Evolutionary conservation across 2,797 vertebrate species (phyloP).

Genomic region (Leuciscus waleckii): DNA sequence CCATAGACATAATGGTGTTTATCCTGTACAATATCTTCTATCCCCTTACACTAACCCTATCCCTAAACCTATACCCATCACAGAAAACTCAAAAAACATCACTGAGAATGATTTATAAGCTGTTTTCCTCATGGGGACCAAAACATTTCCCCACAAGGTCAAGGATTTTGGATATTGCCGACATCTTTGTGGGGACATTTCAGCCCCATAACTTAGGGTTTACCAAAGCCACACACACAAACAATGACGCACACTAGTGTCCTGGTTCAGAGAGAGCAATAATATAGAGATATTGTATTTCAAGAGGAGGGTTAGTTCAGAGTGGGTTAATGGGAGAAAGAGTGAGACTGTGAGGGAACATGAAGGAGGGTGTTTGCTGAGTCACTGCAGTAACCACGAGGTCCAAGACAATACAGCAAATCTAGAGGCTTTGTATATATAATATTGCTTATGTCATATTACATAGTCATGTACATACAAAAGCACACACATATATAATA

Average conservation of each 20-base stretch:
- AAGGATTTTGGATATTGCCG: too few relatives aligned
- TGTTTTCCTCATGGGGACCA: too few relatives aligned
- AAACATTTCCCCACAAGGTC: too few relatives aligned
- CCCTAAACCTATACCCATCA: too few relatives aligned
- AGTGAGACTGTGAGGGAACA: slow-evolving; percentile 4
- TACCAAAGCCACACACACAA: slow-evolving; percentile 22
- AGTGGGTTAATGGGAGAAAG: not conserved
- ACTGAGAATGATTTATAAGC: too few relatives aligned
- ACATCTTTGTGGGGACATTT: too few relatives aligned
- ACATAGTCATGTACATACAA: slow-evolving; percentile 12
- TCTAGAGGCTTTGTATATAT: not conserved
- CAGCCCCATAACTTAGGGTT: too few relatives aligned
- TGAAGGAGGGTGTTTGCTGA: slow-evolving; percentile 42
- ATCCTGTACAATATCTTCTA: too few relatives aligned
- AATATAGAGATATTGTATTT: not conserved
- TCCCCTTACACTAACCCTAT: too few relatives aligned
- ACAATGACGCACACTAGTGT: slow-evolving; percentile 45
- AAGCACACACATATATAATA: slow-evolving; percentile 34
- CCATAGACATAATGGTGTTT: too few relatives aligned
- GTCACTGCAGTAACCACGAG: slow-evolving; percentile 47
- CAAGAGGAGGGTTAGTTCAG: slow-evolving; percentile 2
- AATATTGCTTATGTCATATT: not conserved
- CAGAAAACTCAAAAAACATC: too few relatives aligned
- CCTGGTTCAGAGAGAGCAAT: not conserved
- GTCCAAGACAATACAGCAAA: slow-evolving; percentile 17